phyloP scores from a whole-genome alignment of 2,888 invertebrate species.

The Drosophila subsilvestris region DNA sequence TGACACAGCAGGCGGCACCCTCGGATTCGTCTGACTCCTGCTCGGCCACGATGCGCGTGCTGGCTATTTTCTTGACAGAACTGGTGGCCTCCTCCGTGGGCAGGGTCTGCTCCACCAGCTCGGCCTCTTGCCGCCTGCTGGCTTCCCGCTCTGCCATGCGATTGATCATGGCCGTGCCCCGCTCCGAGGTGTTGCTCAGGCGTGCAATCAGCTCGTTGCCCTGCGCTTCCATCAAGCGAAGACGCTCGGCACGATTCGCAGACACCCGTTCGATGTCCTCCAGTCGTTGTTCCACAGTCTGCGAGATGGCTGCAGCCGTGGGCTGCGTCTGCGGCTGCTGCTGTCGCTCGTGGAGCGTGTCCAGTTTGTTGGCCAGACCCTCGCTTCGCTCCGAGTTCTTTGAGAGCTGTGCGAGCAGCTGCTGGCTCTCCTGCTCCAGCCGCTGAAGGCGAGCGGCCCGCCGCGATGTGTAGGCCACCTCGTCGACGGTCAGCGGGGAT shows the following conservation, averaged over 20 bases:
- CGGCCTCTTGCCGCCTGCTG: slow-evolving; percentile 61
- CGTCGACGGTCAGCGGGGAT: slow-evolving; percentile 71
- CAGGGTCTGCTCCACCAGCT: slow-evolving; percentile 55
- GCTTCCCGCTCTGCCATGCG: slow-evolving; percentile 80
- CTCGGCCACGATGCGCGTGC: slow-evolving; percentile 70
- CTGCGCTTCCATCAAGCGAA: slow-evolving; percentile 90
- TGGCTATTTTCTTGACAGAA: slow-evolving; percentile 66
- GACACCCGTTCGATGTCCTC: slow-evolving; percentile 81
- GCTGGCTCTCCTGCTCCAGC: slow-evolving; percentile 92
- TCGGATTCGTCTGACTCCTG: slow-evolving; percentile 29
- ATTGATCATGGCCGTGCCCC: slow-evolving; percentile 81
- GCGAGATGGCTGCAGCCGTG: slow-evolving; percentile 47
- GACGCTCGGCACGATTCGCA: slow-evolving; percentile 76
- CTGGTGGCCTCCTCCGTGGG: slow-evolving; percentile 51
- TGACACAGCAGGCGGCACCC: slow-evolving; percentile 62
- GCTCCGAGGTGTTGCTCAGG: slow-evolving; percentile 78
- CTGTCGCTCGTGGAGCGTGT: slow-evolving; percentile 79
- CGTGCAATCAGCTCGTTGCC: slow-evolving; percentile 88
- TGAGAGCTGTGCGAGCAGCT: slow-evolving; percentile 85
- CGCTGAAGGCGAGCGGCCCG: slow-evolving; percentile 83
- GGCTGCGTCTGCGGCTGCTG: slow-evolving; percentile 4
- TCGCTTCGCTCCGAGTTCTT: slow-evolving; percentile 76
- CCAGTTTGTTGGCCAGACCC: slow-evolving; percentile 69
- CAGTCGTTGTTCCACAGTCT: slow-evolving; percentile 74
- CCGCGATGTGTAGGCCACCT: slow-evolving; percentile 77